Evolutionary conservation across 1,140 invertebrate species (phyloP), one percentile per base, ranked within the genome.

Genomic region (Hylaeus anthracinus): DNA sequence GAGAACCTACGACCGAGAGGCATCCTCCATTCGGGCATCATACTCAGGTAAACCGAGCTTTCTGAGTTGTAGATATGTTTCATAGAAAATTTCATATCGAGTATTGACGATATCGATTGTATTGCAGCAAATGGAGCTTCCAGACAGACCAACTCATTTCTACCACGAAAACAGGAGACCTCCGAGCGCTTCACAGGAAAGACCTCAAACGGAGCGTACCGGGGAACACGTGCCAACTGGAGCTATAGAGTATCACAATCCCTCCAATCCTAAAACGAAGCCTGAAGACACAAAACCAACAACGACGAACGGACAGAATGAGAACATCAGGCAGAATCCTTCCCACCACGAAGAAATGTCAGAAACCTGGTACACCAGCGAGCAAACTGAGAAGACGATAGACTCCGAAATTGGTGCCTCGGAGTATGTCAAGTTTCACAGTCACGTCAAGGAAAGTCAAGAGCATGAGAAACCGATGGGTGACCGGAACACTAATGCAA

Each of bases 321-420:
- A 69, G 6, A 66, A 15, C 2, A 37, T 72, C 12, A 43, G 41
- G 66, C 72, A 86, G 12, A 65, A 56, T 43, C 56, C 69, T 8
- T 9, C 75, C 10, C 72, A 83, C 6, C 60, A 9, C 51, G 51
- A 79, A 87, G 55, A 76, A 87, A 64, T 78, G 48, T 45, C 74
- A 66, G 86, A 86, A 43, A 73, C 61, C 0, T 90, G 89, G 89
- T 61, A 79, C 1, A 64, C 72, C 2, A 76, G 85, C 12, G 79
- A 81, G 1, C 83, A 87, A 39, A 88, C 86, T 0, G 85, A 90
- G 14, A 75, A 85, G 51, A 74, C 82, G 0, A 72, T 78, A 37
- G 92, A 92, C 79, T 92, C 92, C 5, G 90, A 90, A 10, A 86
- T 88, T 9, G 89, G 87, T 26, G 91, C 90, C 6, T 92, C 92